These are phyloP conservation scores for Trogon surrucura DNA, from an alignment of 2,113 vertebrate genomes.

Conservation along the genomic window DNA sequence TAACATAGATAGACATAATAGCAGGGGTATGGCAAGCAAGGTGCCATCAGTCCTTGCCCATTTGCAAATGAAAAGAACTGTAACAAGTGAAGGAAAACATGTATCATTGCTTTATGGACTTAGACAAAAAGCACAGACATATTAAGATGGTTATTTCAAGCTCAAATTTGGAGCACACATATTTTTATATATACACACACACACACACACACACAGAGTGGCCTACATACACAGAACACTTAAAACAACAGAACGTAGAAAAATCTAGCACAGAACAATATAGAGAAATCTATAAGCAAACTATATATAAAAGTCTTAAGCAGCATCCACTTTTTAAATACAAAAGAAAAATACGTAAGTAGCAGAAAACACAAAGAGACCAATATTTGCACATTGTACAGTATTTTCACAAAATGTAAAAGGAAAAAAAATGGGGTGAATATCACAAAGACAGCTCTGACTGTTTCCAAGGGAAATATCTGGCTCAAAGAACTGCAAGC, in stretches of 20 bases:
- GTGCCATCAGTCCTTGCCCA: background rate
- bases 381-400: background rate
- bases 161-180: background rate
- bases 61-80: background rate
- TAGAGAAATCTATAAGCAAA: background rate
- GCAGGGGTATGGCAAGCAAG: background rate
- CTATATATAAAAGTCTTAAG: background rate
- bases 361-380: background rate
- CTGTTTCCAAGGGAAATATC: background rate
- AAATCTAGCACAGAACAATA: background rate
- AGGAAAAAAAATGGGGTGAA: background rate
- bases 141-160: background rate
- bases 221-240: background rate
- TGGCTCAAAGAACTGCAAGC: background rate
- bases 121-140: background rate
- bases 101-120: background rate
- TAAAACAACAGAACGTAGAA: background rate
- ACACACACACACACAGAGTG: background rate
- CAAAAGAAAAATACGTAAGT: background rate
- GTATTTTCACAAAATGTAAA: background rate
- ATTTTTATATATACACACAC: background rate
- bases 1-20: background rate
- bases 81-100: background rate
- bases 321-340: background rate
- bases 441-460: background rate